A percentile compares a stretch with the other conserved stretches of the same genome.
Conservation (phyloP, 2,113 vertebrate genomes). For the Scalopus aquaticus region DNA sequence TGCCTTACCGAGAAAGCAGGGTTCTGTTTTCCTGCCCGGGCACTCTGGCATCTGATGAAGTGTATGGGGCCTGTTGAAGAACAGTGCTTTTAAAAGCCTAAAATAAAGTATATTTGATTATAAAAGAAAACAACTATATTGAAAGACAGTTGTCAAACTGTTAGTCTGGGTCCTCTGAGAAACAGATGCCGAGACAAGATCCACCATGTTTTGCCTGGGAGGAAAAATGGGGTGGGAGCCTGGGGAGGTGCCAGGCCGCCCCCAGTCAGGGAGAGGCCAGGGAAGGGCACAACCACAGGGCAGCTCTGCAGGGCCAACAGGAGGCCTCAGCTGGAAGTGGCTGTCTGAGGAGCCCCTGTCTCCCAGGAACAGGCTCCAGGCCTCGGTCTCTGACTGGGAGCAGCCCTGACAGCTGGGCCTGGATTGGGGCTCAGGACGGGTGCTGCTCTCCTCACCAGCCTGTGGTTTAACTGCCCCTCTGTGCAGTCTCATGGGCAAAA, state of each 20-base stretch:
- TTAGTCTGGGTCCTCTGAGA: not conserved
- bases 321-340: not conserved
- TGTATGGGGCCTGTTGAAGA: not conserved
- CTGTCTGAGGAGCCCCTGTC: not conserved
- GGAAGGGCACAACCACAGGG: not conserved
- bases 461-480: not conserved
- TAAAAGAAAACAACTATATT: constrained; percentile 2
- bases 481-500: rapidly evolving
- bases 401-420: not conserved
- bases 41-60: not conserved
- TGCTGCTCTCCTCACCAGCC: not conserved
- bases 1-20: not conserved
- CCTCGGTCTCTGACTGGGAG: not conserved
- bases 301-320: not conserved
- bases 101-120: not conserved
- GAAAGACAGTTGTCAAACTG: not conserved
- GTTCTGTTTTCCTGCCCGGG: not conserved
- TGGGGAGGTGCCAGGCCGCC: not conserved
- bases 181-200: not conserved
- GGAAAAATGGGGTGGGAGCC: not conserved
- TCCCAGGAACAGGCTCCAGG: not conserved
- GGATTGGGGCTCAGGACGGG: not conserved
- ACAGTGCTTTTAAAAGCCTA: not conserved
- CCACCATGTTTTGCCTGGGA: not conserved
- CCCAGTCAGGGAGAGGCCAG: not conserved